These are phyloP conservation scores for Malurus leucopterus DNA, from an alignment of 2,797 vertebrate genomes.

Conservation along the genomic window DNA sequence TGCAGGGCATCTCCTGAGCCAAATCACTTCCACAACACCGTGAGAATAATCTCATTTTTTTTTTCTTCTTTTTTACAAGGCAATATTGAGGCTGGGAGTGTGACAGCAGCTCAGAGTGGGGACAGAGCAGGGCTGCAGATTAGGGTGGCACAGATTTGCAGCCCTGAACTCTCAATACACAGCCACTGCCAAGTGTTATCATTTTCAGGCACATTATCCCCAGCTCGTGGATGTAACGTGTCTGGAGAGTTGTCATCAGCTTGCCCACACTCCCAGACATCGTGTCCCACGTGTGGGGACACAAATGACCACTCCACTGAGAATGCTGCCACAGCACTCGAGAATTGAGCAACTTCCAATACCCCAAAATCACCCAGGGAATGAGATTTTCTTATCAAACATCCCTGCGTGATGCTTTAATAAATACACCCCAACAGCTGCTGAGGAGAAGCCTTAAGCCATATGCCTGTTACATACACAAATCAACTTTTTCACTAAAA, in stretches of 20 bases:
- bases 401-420: background rate
- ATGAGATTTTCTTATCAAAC: background rate
- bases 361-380: background rate
- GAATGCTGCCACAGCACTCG: background rate
- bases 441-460: background rate
- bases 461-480: conserved; percentile 3
- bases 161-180: background rate
- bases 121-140: background rate
- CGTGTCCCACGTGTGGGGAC: background rate
- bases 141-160: background rate
- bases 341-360: background rate
- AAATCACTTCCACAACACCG: rapidly evolving
- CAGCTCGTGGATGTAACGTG: background rate
- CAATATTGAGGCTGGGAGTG: background rate
- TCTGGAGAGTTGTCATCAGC: conserved; percentile 1
- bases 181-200: background rate
- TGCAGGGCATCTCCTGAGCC: background rate
- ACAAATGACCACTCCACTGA: background rate
- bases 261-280: background rate
- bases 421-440: conserved; percentile 2
- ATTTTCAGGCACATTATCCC: background rate
- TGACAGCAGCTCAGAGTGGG: background rate
- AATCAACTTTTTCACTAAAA: background rate
- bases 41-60: background rate
- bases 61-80: background rate